A percentile compares a stretch with the other conserved stretches of the same genome.
Conservation (phyloP, 2,888 invertebrate species). For the Physocephala rufipes region DNA sequence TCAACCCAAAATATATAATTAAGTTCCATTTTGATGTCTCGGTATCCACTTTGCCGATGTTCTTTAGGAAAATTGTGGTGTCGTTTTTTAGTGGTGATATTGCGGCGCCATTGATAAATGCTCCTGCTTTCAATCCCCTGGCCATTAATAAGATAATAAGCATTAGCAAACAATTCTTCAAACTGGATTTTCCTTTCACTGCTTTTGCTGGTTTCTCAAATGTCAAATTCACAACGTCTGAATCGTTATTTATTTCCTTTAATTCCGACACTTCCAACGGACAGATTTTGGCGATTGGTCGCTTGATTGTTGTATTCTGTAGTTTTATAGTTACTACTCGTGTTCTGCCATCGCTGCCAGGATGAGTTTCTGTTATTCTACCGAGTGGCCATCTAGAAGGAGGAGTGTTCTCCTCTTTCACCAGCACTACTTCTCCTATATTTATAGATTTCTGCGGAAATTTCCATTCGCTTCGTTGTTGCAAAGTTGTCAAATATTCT, state of each 20-base stretch:
- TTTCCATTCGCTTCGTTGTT: slow-evolving; percentile 11
- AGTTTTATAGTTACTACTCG: slow-evolving; percentile 21
- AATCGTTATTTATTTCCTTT: not conserved
- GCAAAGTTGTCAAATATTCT: not conserved
- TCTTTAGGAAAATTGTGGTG: slow-evolving; percentile 2
- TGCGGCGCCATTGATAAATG: not conserved
- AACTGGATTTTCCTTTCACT: not conserved
- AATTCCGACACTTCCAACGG: not conserved
- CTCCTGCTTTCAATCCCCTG: not conserved
- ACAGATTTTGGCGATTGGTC: slow-evolving; percentile 11
- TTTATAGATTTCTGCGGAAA: slow-evolving; percentile 9
- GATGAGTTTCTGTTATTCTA: slow-evolving; percentile 2
- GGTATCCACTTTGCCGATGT: slow-evolving; percentile 4
- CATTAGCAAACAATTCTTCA: not conserved
- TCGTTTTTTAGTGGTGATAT: not conserved
- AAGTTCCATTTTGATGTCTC: slow-evolving; percentile 8
- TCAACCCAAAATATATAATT: slow-evolving; percentile 4
- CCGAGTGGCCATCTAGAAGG: slow-evolving; percentile 31
- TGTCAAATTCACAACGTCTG: not conserved
- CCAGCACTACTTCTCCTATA: slow-evolving; percentile 22
- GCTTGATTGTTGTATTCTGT: slow-evolving; percentile 9
- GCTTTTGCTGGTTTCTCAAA: not conserved
- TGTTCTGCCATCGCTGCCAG: slow-evolving; percentile 24
- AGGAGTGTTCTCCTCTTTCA: slow-evolving; percentile 28
- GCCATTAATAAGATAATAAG: not conserved